Evolutionary conservation across 2,888 invertebrate species (phyloP), one percentile per base, ranked within the genome.

Genomic region (Tyria jacobaeae): DNA sequence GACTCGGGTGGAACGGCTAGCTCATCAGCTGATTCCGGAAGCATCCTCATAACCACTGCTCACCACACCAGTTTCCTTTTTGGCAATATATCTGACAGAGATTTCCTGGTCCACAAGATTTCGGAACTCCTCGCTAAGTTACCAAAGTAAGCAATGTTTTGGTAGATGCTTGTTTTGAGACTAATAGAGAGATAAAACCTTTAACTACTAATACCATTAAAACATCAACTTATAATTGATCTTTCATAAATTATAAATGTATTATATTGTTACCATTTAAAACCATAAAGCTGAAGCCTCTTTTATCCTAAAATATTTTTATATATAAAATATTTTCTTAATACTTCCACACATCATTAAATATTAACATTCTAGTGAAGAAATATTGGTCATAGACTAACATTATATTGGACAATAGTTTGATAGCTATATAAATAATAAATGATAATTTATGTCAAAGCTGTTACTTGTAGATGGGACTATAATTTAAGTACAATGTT

Each of bases 51-150:
- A 47, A 97, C 97, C 0, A 97, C 97, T 0, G 96, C 97, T 1
- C 96, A 96, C 65, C 96, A 96, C 91, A 96, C 97, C 35, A 97
- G 97, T 82, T 98, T 98, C 88, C 95, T 98, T 57, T 98, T 99
- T 89, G 97, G 98, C 39, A 97, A 98, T 88, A 97, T 99, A 75
- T 95, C 96, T 27, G 99, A 99, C 83, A 94, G 98, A 67, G 97
- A 98, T 82, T 97, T 99, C 86, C 95, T 99, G 7, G 96, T 99
- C 6, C 96, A 97, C 81, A 99, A 98, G 91, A 96, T 99, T 71
- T 97, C 98, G 0, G 98, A 98, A 84, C 95, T 99, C 24, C 94
- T 99, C 3, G 96, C 97, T 0, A 96, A 96, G 86, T 96, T 94
- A 66, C 93, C 94, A 0, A 94, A 92, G 94, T 94, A 71, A 89